These are phyloP conservation scores for Synergus japonicus DNA, from an alignment of 2,888 invertebrate genomes.

Conservation along the genomic window DNA sequence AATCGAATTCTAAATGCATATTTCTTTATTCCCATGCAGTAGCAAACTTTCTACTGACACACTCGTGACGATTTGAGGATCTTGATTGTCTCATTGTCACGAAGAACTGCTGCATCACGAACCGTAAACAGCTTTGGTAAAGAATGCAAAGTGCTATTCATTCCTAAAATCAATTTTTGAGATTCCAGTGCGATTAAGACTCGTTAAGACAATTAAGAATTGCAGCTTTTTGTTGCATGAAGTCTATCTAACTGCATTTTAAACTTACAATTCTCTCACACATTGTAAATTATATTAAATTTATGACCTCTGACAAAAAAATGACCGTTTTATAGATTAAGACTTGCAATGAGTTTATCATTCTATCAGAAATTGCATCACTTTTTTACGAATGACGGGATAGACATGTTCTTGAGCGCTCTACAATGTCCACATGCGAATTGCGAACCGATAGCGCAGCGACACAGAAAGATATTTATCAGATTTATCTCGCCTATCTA, in stretches of 20 bases:
- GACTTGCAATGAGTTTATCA: not conserved
- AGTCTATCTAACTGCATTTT: not conserved
- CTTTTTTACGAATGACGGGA: conserved; percentile 3
- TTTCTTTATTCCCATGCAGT: conserved; percentile 34
- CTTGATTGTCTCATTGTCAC: conserved; percentile 41
- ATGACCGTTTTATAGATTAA: conserved; percentile 8
- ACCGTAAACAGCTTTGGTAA: conserved; percentile 17
- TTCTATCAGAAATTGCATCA: conserved; percentile 27
- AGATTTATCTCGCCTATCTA: not conserved
- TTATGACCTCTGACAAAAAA: not conserved
- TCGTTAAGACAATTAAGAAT: not conserved
- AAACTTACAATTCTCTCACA: not conserved
- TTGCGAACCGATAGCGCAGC: conserved; percentile 17
- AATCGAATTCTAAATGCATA: not conserved
- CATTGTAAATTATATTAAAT: not conserved
- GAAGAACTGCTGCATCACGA: conserved; percentile 36
- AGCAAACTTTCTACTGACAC: conserved; percentile 24
- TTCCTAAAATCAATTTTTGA: not conserved
- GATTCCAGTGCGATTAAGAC: not conserved
- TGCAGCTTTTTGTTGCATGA: not conserved
- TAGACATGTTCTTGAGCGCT: not conserved
- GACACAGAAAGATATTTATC: conserved; percentile 31
- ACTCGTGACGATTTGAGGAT: conserved; percentile 33
- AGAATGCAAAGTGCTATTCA: conserved; percentile 16
- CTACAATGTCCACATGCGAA: not conserved